Evolutionary conservation across 2,797 vertebrate genomes (phyloP), one percentile per base, ranked within the genome.

Genomic region (Cuniculus paca): DNA sequence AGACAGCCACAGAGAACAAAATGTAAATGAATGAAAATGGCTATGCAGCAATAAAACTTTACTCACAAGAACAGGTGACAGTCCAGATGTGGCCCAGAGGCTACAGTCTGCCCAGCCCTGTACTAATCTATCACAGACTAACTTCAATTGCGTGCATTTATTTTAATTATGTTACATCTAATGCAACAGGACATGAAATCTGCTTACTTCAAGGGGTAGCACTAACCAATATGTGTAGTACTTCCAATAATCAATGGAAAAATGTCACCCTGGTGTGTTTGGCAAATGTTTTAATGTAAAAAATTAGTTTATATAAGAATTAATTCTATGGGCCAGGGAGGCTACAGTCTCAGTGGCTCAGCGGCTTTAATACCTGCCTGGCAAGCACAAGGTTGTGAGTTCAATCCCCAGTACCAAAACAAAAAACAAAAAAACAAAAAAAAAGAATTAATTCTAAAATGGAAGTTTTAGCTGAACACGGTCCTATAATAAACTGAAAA

Each of bases 81-180:
- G n/a, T 16, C 13, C 61, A 65, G 60, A 82, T 70, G 34, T 84
- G 65, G 39, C 52, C 50, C 68, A 94, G 0, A 54, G 24, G 34
- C 39, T 34, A 3, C 24, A 88, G 60, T 70, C 19, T 83, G 50
- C 56, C 36, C 52, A 81, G 31, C 8, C 8, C 20, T n/a, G 2
- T 68, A 81, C 52, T 54, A 54, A 54, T 58, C 3, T 83, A 22
- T 92, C 75, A 85, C 4, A 89, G 0, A 68, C 34, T 60, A 86
- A 72, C 80, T 90, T 52, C 78, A 92, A 77, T 16, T 85, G 19
- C 7, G 75, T 11, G 20, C 11, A 63, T 95, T 93, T 84, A 86
- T 42, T 92, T 94, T 65, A 87, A 92, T 95, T 83, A 90, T 93
- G 56, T 54, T 83, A 74, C 13, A 96, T 82, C 72, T 88, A 72